Percentiles rank a stretch among this genome's conserved stretches.
Conservation (phyloP, 2,113 vertebrate species). For the Petroica traversi region DNA sequence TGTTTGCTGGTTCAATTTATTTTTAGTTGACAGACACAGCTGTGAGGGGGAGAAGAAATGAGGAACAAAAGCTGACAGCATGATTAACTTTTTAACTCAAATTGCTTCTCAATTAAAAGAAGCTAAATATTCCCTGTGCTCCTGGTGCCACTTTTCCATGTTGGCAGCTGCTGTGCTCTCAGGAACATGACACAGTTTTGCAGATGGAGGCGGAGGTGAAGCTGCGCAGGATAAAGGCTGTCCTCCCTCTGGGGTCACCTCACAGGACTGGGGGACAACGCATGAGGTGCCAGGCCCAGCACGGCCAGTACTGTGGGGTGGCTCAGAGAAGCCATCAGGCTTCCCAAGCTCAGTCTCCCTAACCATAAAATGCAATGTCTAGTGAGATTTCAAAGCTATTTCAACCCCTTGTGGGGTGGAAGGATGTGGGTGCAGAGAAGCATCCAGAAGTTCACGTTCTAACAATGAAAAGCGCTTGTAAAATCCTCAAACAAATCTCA, state of each 20-base stretch:
- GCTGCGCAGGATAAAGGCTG: not conserved
- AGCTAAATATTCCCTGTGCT: not conserved
- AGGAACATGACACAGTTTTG: not conserved
- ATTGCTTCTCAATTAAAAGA: not conserved
- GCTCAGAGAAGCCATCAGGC: not conserved
- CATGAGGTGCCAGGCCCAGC: not conserved
- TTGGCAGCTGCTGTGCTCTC: not conserved
- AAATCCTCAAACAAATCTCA: not conserved
- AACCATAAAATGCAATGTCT: not conserved
- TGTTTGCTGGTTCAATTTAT: not conserved
- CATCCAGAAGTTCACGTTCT: not conserved
- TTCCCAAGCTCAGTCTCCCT: not conserved
- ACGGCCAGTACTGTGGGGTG: fast-evolving
- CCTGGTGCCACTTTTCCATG: not conserved
- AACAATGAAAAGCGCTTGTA: fast-evolving
- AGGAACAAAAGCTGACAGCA: not conserved
- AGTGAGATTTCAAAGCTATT: not conserved
- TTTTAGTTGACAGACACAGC: constrained; percentile 50
- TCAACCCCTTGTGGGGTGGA: not conserved
- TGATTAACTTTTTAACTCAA: constrained; percentile 10
- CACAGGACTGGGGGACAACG: fast-evolving
- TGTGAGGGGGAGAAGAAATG: constrained; percentile 27
- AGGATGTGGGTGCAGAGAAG: not conserved
- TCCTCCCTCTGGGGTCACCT: fast-evolving
- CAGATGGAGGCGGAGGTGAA: fast-evolving